These are phyloP conservation scores for Hoplodrina blanda DNA, from an alignment of 2,888 invertebrate species.

Conservation along the genomic window DNA sequence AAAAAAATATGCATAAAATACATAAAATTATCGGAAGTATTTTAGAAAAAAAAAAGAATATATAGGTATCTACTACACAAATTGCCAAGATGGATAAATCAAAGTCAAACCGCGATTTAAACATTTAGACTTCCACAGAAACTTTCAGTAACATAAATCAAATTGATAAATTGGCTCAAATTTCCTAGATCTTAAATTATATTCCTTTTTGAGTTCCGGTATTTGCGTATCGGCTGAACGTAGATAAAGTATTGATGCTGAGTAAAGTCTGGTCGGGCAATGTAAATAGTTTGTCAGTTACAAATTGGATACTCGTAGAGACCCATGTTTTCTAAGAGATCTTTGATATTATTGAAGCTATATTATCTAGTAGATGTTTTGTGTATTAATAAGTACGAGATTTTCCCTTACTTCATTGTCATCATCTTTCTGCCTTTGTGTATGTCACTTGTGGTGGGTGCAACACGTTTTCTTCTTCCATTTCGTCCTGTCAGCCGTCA, in stretches of 20 bases:
- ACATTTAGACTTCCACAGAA: conserved; percentile 10
- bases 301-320: not conserved
- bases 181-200: not conserved
- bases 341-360: not conserved
- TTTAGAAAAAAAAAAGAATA: not conserved
- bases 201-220: not conserved
- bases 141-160: conserved; percentile 26
- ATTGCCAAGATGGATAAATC: not conserved
- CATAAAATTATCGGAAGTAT: too few species aligned
- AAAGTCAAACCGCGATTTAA: conserved; percentile 1
- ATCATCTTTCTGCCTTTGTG: too few species aligned
- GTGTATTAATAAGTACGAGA: too few species aligned
- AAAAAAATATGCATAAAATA: too few species aligned
- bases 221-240: conserved; percentile 10
- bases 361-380: too few species aligned
- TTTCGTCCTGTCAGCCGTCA: too few species aligned
- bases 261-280: not conserved
- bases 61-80: not conserved
- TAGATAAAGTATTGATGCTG: not conserved
- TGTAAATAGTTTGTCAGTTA: not conserved
- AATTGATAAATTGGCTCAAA: conserved; percentile 10
- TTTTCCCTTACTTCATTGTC: too few species aligned
- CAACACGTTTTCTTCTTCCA: too few species aligned
- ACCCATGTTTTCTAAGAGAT: not conserved
- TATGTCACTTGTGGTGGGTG: too few species aligned